Percentiles rank a stretch among this genome's conserved stretches.
Evolutionary conservation across 37 sponge, comb jelly and placozoan genomes (phyloP).

Genomic region (Haliclona indistincta): DNA sequence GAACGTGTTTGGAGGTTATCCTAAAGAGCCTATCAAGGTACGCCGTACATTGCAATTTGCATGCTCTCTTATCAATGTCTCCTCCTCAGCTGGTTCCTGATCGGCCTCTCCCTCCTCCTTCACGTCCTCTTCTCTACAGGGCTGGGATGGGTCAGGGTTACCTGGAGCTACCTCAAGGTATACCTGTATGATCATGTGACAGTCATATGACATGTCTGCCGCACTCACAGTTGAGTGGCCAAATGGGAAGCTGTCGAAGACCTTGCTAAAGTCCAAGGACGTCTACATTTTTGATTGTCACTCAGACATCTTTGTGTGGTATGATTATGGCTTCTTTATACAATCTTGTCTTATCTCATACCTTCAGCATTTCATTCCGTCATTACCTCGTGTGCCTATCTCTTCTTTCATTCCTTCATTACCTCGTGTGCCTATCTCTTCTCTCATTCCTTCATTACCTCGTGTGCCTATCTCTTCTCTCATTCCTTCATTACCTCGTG

Average conservation of each 20-base stretch:
- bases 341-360: no score
- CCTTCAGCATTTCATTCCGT: no score
- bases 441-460: no score
- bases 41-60: neutral
- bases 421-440: no score
- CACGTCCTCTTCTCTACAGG: slow-evolving; percentile 57
- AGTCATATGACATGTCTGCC: neutral
- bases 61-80: slow-evolving; percentile 4
- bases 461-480: no score
- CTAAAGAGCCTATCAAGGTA: slow-evolving; percentile 31
- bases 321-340: no score
- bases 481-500: no score
- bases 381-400: no score
- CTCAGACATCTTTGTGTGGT: slow-evolving; percentile 91
- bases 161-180: slow-evolving; percentile 91
- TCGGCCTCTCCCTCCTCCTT: neutral
- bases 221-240: slow-evolving; percentile 37
- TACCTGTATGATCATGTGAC: neutral
- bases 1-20: slow-evolving; percentile 71
- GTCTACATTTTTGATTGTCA: slow-evolving; percentile 87
- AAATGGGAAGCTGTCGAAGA: slow-evolving; percentile 18
- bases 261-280: slow-evolving; percentile 62
- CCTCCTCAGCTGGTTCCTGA: neutral
- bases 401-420: no score
- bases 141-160: slow-evolving; percentile 89